Evolutionary conservation across 2,113 vertebrate genomes (phyloP).

Genomic region (Bufo gargarizans): DNA sequence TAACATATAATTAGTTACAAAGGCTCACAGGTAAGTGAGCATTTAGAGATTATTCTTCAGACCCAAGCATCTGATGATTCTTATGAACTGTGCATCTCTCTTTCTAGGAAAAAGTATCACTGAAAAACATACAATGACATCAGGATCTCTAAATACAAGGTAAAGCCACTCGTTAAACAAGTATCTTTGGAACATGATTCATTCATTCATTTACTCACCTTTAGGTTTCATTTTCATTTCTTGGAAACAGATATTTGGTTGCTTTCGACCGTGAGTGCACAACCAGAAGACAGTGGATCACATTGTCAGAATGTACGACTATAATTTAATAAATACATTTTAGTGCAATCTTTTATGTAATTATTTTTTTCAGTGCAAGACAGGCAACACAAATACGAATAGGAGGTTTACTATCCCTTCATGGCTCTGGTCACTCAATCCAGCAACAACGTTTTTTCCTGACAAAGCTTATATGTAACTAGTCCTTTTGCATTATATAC

Average conservation of each 20-base stretch:
- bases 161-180: not conserved
- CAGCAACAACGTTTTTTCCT: not conserved
- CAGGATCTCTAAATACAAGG: not conserved
- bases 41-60: not conserved
- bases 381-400: not conserved
- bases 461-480: not conserved
- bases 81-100: not conserved
- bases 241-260: slow-evolving; percentile 1
- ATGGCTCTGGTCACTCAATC: not conserved
- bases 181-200: slow-evolving; percentile 1
- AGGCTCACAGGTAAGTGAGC: not conserved
- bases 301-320: not conserved
- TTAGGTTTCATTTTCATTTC: slow-evolving; percentile 34
- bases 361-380: not conserved
- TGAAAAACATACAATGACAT: slow-evolving; percentile 21
- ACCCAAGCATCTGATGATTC: not conserved
- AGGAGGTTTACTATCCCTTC: not conserved
- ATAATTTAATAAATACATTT: not conserved
- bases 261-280: not conserved
- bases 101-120: slow-evolving; percentile 4
- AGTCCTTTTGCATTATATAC: too few relatives aligned
- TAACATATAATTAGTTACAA: not conserved
- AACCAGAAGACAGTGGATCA: not conserved
- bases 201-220: not conserved
- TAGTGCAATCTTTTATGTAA: not conserved